Base-by-base conservation (phyloP, 2,888 invertebrate genomes). In the Hetaerina titia region DNA sequence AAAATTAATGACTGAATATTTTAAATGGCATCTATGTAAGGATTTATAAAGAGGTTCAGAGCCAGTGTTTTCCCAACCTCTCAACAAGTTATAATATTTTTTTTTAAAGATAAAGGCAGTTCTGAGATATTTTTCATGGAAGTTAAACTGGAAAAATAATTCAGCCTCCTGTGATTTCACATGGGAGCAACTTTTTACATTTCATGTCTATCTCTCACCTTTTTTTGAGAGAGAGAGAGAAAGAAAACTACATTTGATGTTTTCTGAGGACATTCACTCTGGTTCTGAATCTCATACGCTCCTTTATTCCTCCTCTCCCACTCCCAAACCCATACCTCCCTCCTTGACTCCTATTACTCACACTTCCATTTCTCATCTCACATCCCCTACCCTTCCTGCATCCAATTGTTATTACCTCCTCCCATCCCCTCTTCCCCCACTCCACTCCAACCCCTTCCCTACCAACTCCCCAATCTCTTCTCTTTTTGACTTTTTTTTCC, bases 41-140 rank as follows among this genome's bases (percentile, higher is more conserved):
- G 81, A 81, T 31, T 81, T 81, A 13, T 81, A 56, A 63, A n/a
- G 92, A 92, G 92, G 92, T 92, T 92, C 92, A 92, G 92, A 92
- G 92, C 92, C 92, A 92, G 92, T 92, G 92, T 92, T 92, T 92
- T 92, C 92, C 92, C 92, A 92, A 92, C 92, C 92, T 92, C 92
- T 92, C 92, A 74, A 64, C 45, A 1, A 17, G 56, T 69, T 69
- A 74, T 56, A 56, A n/a, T 64, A 8, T 19, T 4, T 25, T 60
- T 25, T 87, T n/a, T 22, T 13, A 8, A 25, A 17, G 64, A 64
- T 19, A 31, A 60, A 45, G 63, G 63, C 45, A 64, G 60, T 64
- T 64, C 9, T 22, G 5, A 69, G n/a, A 69, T 69, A n/a, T n/a
- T 69, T 69, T n/a, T n/a, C 69, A 69, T 22, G n/a, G 22, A n/a